These are phyloP conservation scores for Melanostoma scalare DNA, from an alignment of 2,888 invertebrate genomes.

Conservation along the genomic window DNA sequence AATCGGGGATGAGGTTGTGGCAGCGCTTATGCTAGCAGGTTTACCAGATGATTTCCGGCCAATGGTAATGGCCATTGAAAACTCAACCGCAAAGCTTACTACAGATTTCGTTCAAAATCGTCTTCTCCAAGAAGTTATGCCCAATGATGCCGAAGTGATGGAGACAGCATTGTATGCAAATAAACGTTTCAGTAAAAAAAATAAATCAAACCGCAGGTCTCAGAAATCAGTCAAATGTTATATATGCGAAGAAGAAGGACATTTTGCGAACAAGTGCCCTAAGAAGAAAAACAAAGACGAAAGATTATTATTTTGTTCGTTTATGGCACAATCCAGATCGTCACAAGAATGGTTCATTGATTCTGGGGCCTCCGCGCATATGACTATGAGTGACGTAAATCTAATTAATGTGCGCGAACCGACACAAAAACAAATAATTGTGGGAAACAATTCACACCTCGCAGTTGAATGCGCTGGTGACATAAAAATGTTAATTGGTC, in stretches of 20 bases:
- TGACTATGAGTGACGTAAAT: conserved; percentile 10
- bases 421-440: not conserved
- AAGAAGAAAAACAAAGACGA: conserved; percentile 6
- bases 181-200: conserved; percentile 1
- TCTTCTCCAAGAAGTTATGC: conserved; percentile 39
- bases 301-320: not conserved
- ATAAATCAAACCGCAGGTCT: not conserved
- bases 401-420: not conserved
- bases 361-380: conserved; percentile 2
- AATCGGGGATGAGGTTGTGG: conserved; percentile 13
- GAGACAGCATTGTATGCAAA: conserved; percentile 16
- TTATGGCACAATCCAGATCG: conserved; percentile 15
- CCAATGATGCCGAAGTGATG: not conserved
- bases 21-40: not conserved
- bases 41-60: too few species aligned
- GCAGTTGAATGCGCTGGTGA: not conserved
- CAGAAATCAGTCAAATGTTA: conserved; percentile 15
- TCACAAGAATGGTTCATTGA: conserved; percentile 4
- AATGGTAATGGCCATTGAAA: conserved; percentile 11
- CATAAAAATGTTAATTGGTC: conserved; percentile 7
- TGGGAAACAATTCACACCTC: not conserved
- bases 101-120: conserved; percentile 34
- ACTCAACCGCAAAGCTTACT: conserved; percentile 22
- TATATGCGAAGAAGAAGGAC: conserved; percentile 17
- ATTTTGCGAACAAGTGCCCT: conserved; percentile 12